phyloP scores from a whole-genome alignment of 2,113 vertebrate species.

The Dromiciops gliroides region DNA sequence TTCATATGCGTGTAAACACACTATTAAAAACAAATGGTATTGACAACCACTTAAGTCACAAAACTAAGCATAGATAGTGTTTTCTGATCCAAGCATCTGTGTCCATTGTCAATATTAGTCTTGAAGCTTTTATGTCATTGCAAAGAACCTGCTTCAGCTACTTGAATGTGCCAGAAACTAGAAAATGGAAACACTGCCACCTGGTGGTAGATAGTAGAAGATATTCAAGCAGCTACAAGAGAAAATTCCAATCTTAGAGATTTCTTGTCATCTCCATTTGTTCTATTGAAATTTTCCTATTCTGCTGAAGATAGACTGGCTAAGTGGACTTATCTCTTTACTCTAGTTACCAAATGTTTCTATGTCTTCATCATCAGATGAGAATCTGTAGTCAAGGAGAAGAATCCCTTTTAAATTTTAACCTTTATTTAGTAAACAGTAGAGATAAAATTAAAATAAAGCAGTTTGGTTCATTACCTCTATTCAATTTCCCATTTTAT shows the following conservation, averaged over 20 bases:
- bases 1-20: background rate
- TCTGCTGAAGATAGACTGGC: background rate
- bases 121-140: background rate
- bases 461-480: background rate
- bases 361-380: background rate
- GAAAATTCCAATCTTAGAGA: background rate
- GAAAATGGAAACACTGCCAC: conserved; percentile 64
- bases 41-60: background rate
- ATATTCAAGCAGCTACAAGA: background rate
- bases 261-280: background rate
- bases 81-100: background rate
- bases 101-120: background rate
- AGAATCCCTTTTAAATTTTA: background rate
- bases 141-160: fast-evolving
- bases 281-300: background rate
- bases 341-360: background rate
- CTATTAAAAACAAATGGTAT: background rate
- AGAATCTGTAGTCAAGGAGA: background rate
- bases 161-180: background rate
- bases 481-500: background rate
- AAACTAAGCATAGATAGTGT: background rate
- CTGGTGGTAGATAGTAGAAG: conserved; percentile 57
- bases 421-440: background rate
- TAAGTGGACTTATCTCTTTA: background rate
- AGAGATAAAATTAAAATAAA: background rate